Percentiles rank a stretch among this genome's conserved stretches.
These are phyloP conservation scores for Indri indri DNA, from an alignment of 2,113 vertebrate species.

Conservation along the genomic window DNA sequence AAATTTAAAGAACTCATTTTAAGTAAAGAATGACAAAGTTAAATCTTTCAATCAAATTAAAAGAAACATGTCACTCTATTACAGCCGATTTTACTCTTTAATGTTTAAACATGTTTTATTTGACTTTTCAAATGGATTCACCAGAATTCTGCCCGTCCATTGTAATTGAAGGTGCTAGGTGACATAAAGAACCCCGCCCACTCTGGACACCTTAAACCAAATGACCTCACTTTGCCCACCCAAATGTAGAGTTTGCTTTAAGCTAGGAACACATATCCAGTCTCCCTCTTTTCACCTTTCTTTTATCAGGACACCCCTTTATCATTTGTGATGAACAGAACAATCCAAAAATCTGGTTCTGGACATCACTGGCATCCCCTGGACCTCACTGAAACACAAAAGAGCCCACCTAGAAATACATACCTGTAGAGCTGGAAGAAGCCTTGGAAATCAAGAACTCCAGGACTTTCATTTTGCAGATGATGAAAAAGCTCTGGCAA, in stretches of 20 bases:
- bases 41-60: constrained; percentile 15
- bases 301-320: not conserved
- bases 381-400: not conserved
- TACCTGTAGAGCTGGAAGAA: not conserved
- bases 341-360: not conserved
- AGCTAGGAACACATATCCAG: not conserved
- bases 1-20: constrained; percentile 4
- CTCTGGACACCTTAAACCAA: not conserved
- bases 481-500: not conserved
- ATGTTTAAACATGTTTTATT: not conserved
- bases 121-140: not conserved
- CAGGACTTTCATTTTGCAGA: not conserved
- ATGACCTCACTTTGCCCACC: not conserved
- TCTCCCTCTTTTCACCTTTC: not conserved
- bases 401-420: not conserved
- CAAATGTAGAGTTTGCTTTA: not conserved
- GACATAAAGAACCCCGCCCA: not conserved
- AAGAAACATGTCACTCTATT: not conserved
- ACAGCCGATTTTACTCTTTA: not conserved
- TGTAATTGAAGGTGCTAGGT: not conserved
- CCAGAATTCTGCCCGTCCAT: not conserved
- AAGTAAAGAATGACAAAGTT: not conserved
- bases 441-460: not conserved
- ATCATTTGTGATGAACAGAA: not conserved
- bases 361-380: not conserved